Evolutionary conservation across 2,113 vertebrate species (phyloP).

Genomic region (Laticauda laticaudata): DNA sequence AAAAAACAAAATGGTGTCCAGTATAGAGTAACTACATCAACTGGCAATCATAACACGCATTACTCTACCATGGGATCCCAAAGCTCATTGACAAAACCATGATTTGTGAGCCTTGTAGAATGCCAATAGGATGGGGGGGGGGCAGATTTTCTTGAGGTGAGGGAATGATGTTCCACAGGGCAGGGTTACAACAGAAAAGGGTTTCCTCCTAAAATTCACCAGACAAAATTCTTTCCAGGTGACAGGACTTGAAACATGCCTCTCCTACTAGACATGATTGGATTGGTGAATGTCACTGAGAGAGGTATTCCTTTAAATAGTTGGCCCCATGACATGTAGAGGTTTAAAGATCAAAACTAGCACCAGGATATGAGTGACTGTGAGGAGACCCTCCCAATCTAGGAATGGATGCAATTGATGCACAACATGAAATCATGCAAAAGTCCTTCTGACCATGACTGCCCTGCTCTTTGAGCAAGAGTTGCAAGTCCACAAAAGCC

Average conservation of each 20-base stretch:
- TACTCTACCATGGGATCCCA: not conserved
- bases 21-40: not conserved
- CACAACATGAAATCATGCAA: not conserved
- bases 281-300: not conserved
- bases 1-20: not conserved
- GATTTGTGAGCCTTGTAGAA: not conserved
- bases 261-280: not conserved
- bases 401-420: not conserved
- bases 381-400: not conserved
- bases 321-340: not conserved
- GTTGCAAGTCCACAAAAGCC: not conserved
- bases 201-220: not conserved
- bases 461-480: not conserved
- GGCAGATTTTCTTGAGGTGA: not conserved
- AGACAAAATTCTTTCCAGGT: not conserved
- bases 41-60: not conserved
- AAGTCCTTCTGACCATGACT: not conserved
- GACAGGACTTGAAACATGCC: not conserved
- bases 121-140: not conserved
- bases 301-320: not conserved
- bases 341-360: not conserved
- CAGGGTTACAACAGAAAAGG: not conserved
- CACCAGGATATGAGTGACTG: not conserved
- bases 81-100: not conserved
- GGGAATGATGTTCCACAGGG: not conserved